phyloP scores from a whole-genome alignment of 2,113 vertebrate species.

The Polyodon spathula region DNA sequence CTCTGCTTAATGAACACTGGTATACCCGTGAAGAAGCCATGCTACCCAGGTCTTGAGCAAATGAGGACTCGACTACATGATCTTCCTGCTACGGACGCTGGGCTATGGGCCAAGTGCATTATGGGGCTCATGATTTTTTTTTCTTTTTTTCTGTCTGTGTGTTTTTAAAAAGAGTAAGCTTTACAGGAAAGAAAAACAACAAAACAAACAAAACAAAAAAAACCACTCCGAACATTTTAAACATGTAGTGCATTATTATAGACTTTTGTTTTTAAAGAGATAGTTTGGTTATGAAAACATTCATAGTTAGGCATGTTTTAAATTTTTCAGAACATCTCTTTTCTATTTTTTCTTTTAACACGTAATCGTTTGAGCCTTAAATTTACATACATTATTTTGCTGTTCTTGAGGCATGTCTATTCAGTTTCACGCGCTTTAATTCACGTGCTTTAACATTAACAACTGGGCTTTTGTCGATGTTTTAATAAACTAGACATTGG shows the following conservation, averaged over 20 bases:
- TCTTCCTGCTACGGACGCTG: not conserved
- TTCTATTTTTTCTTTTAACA: no score
- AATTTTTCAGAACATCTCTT: no score
- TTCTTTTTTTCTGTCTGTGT: no score
- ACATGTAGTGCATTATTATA: no score
- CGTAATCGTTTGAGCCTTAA: not conserved
- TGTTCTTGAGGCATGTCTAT: no score
- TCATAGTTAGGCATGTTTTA: no score
- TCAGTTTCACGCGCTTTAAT: constrained; percentile 4
- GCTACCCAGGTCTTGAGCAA: constrained; percentile 2
- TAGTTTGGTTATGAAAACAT: no score
- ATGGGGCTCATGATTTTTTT: not conserved
- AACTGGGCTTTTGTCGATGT: constrained; percentile 42
- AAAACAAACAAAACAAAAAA: no score
- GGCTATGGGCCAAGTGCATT: not conserved
- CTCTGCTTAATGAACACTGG: constrained; percentile 2
- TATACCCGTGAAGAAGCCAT: not conserved
- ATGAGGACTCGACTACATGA: not conserved
- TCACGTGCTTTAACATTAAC: constrained; percentile 23
- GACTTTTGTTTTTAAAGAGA: no score
- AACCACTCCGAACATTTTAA: no score
- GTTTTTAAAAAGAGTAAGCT: not conserved
- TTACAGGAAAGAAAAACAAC: no score
- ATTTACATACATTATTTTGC: not conserved
- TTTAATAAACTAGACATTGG: constrained; percentile 50